Evolutionary conservation across 2,888 invertebrate species (phyloP).

Genomic region (Teleiodes luculella): DNA sequence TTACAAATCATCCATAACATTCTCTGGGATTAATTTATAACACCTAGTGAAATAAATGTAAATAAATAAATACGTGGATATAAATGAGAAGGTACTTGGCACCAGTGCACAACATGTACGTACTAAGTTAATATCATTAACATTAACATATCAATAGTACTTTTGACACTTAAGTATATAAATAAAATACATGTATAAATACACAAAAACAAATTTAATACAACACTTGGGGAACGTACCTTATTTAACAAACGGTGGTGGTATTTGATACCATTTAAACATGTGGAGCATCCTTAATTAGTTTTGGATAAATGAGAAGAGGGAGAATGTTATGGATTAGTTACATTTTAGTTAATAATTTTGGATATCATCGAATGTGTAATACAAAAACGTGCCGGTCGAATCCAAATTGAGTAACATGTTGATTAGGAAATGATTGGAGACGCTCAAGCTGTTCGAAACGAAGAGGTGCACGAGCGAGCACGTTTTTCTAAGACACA

Average conservation of each 20-base stretch:
- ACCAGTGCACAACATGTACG: slow-evolving; percentile 56
- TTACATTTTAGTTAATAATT: slow-evolving; percentile 61
- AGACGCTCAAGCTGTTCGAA: neutral
- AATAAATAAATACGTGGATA: slow-evolving; percentile 22
- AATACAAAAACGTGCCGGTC: slow-evolving; percentile 46
- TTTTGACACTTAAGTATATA: slow-evolving; percentile 57
- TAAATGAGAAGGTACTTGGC: slow-evolving; percentile 45
- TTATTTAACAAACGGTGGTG: slow-evolving; percentile 73
- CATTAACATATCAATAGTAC: slow-evolving; percentile 44
- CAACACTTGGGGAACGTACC: slow-evolving; percentile 71
- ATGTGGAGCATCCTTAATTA: slow-evolving; percentile 76
- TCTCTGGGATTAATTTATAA: slow-evolving; percentile 40
- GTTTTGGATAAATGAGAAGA: slow-evolving; percentile 76
- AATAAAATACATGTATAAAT: slow-evolving; percentile 50
- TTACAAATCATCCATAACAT: slow-evolving; percentile 67
- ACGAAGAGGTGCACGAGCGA: neutral
- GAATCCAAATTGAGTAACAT: too few relatives aligned
- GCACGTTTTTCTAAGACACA: slow-evolving; percentile 54
- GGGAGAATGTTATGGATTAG: slow-evolving; percentile 80
- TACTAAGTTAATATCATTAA: slow-evolving; percentile 60
- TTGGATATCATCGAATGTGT: slow-evolving; percentile 45
- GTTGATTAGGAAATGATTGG: too few relatives aligned
- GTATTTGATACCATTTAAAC: slow-evolving; percentile 73
- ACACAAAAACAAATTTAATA: slow-evolving; percentile 54
- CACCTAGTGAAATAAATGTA: neutral